A percentile compares a stretch with the other conserved stretches of the same genome.
These are phyloP conservation scores for Zaprionus inermis DNA, from an alignment of 1,140 invertebrate species.

Conservation along the genomic window DNA sequence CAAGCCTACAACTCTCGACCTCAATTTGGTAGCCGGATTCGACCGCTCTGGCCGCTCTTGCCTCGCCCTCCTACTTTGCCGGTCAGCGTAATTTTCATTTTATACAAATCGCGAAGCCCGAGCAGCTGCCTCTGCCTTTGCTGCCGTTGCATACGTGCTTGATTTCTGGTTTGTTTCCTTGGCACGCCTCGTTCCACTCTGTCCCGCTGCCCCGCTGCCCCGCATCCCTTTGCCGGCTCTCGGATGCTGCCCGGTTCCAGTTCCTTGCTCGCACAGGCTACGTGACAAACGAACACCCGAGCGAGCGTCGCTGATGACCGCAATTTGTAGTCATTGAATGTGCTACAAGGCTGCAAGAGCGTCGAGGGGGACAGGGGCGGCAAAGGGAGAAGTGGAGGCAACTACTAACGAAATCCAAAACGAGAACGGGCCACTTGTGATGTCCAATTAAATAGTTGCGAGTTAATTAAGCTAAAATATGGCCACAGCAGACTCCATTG, in stretches of 20 bases:
- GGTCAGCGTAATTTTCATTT: slow-evolving; percentile 68
- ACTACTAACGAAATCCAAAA: slow-evolving; percentile 18
- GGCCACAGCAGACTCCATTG: too few species aligned
- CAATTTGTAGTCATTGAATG: slow-evolving; percentile 74
- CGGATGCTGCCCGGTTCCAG: slow-evolving; percentile 2
- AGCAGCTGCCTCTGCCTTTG: slow-evolving; percentile 7
- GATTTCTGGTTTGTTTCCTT: not conserved
- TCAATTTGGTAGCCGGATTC: slow-evolving; percentile 44
- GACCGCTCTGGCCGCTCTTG: too few species aligned
- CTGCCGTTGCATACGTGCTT: slow-evolving; percentile 54
- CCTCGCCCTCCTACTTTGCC: not conserved
- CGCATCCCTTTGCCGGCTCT: not conserved
- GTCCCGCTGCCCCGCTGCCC: not conserved
- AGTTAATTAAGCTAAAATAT: slow-evolving; percentile 77
- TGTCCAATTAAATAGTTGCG: slow-evolving; percentile 71
- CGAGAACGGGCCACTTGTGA: slow-evolving; percentile 60
- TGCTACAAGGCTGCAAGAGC: slow-evolving; percentile 15
- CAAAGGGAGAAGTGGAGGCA: not conserved
- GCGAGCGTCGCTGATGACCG: slow-evolving; percentile 54
- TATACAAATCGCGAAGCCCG: slow-evolving; percentile 53
- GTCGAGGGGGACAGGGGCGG: not conserved
- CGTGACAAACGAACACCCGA: slow-evolving; percentile 30
- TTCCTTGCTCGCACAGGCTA: slow-evolving; percentile 17
- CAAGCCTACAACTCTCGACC: slow-evolving; percentile 41
- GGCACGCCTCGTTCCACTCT: not conserved